A percentile compares a stretch with the other conserved stretches of the same genome.
Evolutionary conservation across 2,888 invertebrate species (phyloP).

Genomic region (Mactromeris polynyma): DNA sequence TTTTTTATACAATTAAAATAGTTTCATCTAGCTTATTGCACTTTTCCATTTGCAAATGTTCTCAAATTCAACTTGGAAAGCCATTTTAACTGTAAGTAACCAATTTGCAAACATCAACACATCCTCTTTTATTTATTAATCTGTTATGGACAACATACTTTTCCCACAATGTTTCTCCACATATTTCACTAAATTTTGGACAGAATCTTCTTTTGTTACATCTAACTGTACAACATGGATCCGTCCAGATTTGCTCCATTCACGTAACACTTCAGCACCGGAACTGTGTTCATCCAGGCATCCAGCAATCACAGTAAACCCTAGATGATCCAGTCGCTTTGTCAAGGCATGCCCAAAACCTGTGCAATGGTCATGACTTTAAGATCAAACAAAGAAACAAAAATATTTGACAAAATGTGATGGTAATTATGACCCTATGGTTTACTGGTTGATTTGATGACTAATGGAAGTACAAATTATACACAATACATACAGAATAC

Average conservation of each 20-base stretch:
- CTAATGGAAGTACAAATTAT: no score
- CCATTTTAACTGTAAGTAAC: no score
- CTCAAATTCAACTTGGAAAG: no score
- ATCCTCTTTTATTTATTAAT: background rate
- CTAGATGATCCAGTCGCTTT: slow-evolving; percentile 73
- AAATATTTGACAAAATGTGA: no score
- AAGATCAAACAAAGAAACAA: no score
- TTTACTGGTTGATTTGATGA: no score
- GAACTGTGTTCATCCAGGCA: slow-evolving; percentile 74
- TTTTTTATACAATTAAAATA: no score
- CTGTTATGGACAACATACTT: background rate
- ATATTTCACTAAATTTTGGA: slow-evolving; percentile 92
- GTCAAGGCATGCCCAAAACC: slow-evolving; percentile 85
- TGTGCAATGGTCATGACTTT: slow-evolving; percentile 16
- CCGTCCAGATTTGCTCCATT: slow-evolving; percentile 76
- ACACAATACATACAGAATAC: no score
- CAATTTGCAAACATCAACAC: no score
- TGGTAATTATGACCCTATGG: no score
- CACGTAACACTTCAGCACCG: slow-evolving; percentile 74
- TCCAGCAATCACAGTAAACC: slow-evolving; percentile 80
- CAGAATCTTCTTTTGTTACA: slow-evolving; percentile 90
- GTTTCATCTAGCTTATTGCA: no score
- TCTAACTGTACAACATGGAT: slow-evolving; percentile 91
- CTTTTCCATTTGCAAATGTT: no score
- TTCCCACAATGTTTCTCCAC: slow-evolving; percentile 69